phyloP scores from a whole-genome alignment of 2,888 invertebrate species.

The Eristalis intricaria region DNA sequence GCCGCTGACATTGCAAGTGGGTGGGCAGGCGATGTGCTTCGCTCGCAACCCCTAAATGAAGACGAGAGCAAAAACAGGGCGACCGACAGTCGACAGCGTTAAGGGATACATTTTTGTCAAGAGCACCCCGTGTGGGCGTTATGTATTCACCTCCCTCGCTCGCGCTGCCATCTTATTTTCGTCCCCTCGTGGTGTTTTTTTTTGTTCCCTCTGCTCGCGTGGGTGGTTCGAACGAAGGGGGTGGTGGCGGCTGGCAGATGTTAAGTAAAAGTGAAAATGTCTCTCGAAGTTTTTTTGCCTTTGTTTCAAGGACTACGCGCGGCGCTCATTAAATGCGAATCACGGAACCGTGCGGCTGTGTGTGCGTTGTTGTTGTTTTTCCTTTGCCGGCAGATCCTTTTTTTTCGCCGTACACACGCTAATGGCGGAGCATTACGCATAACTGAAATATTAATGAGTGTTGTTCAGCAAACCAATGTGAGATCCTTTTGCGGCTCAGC shows the following conservation, averaged over 20 bases:
- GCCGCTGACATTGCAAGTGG: background rate
- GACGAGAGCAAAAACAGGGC: background rate
- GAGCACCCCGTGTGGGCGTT: slow-evolving; percentile 52
- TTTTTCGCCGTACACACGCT: background rate
- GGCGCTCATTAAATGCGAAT: slow-evolving; percentile 46
- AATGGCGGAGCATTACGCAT: slow-evolving; percentile 24
- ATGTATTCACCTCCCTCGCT: slow-evolving; percentile 24
- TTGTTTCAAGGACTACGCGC: slow-evolving; percentile 42
- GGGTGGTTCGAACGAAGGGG: background rate
- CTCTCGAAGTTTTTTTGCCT: slow-evolving; percentile 40
- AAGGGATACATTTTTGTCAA: slow-evolving; percentile 55
- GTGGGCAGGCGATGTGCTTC: slow-evolving; percentile 28
- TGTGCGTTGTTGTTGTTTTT: slow-evolving; percentile 4
- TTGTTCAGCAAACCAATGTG: slow-evolving; percentile 6
- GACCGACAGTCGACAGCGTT: slow-evolving; percentile 14
- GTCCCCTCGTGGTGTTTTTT: background rate
- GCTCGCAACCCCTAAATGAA: slow-evolving; percentile 59
- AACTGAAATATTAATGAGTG: slow-evolving; percentile 45
- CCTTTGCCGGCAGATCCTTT: background rate
- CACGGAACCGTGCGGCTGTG: background rate
- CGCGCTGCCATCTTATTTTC: slow-evolving; percentile 20
- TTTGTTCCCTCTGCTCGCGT: background rate
- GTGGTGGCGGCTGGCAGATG: slow-evolving; percentile 3
- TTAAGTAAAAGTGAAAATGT: slow-evolving; percentile 60
- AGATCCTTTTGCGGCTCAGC: background rate